phyloP scores from a whole-genome alignment of 2,797 vertebrate species.

The Poeciliopsis turneri region DNA sequence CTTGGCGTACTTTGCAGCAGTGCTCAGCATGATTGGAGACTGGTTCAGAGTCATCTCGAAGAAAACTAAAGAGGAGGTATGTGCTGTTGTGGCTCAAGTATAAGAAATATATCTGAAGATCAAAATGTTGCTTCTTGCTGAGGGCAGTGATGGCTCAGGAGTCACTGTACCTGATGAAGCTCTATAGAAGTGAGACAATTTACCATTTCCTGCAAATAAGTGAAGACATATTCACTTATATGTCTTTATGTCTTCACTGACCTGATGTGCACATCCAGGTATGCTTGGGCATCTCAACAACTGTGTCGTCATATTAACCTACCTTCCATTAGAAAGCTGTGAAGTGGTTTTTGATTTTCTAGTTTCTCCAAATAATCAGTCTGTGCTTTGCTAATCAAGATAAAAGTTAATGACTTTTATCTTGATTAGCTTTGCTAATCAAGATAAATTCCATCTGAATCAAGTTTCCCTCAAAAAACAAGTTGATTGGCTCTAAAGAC shows the following conservation, averaged over 20 bases:
- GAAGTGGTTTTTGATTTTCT: not conserved
- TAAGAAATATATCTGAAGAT: not conserved
- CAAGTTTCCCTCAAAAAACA: too few species aligned
- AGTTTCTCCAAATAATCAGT: not conserved
- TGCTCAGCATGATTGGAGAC: constrained; percentile 98
- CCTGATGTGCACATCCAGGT: not conserved
- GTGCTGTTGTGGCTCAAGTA: constrained; percentile 14
- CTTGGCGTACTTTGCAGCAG: constrained; percentile 97
- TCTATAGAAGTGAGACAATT: not conserved
- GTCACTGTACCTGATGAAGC: not conserved
- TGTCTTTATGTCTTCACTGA: too few species aligned
- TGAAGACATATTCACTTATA: not conserved
- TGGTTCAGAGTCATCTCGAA: constrained; percentile 98
- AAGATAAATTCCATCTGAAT: too few species aligned
- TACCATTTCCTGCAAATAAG: not conserved
- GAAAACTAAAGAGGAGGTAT: constrained; percentile 99
- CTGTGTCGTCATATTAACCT: not conserved
- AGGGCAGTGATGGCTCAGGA: not conserved
- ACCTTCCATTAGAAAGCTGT: not conserved
- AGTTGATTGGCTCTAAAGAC: too few species aligned
- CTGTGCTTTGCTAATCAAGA: too few species aligned
- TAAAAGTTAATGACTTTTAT: too few species aligned
- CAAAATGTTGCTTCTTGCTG: not conserved
- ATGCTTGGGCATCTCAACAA: not conserved
- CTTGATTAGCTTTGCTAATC: too few species aligned